Evolutionary conservation across 1,140 invertebrate genomes (phyloP).

Genomic region (Nautilus pompilius): DNA sequence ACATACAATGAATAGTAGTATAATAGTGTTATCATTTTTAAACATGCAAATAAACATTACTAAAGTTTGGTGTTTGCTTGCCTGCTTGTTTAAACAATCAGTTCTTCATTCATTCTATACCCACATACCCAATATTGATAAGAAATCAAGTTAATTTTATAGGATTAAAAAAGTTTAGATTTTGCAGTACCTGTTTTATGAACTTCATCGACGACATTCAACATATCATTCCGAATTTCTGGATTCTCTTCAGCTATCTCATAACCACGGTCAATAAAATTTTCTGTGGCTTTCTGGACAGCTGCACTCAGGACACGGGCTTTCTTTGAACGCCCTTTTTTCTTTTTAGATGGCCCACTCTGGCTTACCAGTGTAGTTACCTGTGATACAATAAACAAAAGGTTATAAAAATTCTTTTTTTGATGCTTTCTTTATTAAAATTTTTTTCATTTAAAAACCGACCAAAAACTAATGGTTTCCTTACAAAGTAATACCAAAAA

Average conservation of each 20-base stretch:
- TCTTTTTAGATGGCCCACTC: constrained; percentile 94
- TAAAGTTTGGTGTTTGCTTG: constrained; percentile 10
- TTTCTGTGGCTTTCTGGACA: constrained; percentile 93
- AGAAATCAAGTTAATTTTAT: no score
- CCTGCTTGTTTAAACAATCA: no score
- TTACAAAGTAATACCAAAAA: no score
- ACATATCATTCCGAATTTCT: constrained; percentile 94
- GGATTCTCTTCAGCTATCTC: constrained; percentile 96
- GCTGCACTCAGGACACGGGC: constrained; percentile 93
- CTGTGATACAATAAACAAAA: no score
- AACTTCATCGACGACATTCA: constrained; percentile 76
- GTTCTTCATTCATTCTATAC: no score
- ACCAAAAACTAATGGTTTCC: no score
- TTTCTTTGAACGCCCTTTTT: constrained; percentile 94
- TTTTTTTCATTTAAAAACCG: no score
- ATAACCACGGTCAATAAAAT: constrained; percentile 83
- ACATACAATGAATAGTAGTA: no score
- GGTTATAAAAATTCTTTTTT: no score
- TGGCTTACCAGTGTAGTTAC: constrained; percentile 94
- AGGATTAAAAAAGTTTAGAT: no score
- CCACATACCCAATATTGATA: no score
- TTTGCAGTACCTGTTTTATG: constrained; percentile 46
- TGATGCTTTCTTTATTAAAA: no score
- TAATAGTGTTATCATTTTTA: background rate
- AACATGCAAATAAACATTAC: background rate